Base-by-base conservation (phyloP, 2,888 invertebrate genomes). In the Parnassius smintheus region DNA sequence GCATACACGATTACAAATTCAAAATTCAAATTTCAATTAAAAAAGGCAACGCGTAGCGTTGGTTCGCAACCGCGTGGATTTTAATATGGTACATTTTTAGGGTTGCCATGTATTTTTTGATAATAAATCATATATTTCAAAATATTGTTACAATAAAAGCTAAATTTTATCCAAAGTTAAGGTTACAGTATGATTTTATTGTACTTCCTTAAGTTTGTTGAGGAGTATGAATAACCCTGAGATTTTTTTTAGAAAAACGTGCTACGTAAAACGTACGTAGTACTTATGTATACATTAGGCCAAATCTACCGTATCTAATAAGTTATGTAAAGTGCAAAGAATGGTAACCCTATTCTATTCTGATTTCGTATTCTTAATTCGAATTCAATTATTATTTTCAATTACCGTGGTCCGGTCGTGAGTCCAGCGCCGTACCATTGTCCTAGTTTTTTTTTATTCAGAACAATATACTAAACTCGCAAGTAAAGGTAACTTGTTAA, bases 371-470 rank as follows among this genome's bases (percentile, higher is more conserved):
- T 85, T 83, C 84, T 82, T 87, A 88, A 86, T 86, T 85, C 80
- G 73, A 85, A 85, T 88, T 86, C 85, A 84, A 89, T 87, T 88
- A 88, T 86, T 84, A 87, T 87, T 88, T 88, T 83, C 85, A 85
- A 87, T 88, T 86, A 86, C 84, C 80, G 81, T 78, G 81, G 80
- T 82, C 75, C 72, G 81, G 75, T 75, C 73, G 78, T 73, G 79
- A 78, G 76, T 71, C 72, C 72, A 69, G 70, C 71, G 72, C 72
- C 74, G 72, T 66, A 74, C 78, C 75, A 82, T 84, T 87, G 87
- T 85, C 78, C 82, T 78, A 82, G 75, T 80, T 85, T 82, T 79
- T 79, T 74, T 68, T 53, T 44, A 55, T 65, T 68, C 68, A 70
- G 70, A 46, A 59, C 54, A 46, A 62, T 61, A 62, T 63, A 63